phyloP scores from a whole-genome alignment of 2,797 vertebrate genomes.

The Sebastes aleutianus region DNA sequence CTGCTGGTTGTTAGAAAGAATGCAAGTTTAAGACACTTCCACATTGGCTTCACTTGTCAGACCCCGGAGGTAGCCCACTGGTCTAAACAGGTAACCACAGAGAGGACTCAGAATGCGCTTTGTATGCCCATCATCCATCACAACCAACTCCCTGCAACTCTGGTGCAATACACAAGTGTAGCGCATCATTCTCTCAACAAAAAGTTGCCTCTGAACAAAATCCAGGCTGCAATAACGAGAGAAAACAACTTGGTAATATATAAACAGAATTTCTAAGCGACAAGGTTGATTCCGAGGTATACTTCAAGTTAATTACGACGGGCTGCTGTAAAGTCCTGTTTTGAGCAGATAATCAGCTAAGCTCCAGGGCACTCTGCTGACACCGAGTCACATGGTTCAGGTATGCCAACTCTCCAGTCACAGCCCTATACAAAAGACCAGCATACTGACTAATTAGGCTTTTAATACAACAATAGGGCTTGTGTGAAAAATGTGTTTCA shows the following conservation, averaged over 20 bases:
- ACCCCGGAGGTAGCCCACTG: too few relatives aligned
- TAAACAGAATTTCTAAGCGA: background rate
- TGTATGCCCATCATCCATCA: background rate
- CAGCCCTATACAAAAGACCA: background rate
- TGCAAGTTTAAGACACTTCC: too few relatives aligned
- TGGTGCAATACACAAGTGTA: background rate
- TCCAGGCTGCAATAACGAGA: background rate
- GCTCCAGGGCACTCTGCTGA: conserved; percentile 9
- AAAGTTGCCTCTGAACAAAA: background rate
- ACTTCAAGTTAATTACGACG: background rate
- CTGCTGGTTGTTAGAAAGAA: too few relatives aligned
- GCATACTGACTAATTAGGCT: background rate
- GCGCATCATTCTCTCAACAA: background rate
- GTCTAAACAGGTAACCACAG: too few relatives aligned
- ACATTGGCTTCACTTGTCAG: too few relatives aligned
- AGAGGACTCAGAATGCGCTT: background rate
- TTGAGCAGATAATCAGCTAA: conserved; percentile 1
- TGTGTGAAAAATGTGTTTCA: background rate
- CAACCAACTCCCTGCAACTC: background rate
- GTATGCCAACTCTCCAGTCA: background rate
- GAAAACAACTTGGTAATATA: background rate
- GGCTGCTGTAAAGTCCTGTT: conserved; percentile 1
- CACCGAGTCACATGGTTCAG: background rate
- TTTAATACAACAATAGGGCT: background rate
- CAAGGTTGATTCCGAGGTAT: background rate